Base-by-base conservation (phyloP, 92 coral and sea anemone genomes). In the Zoanthus sociatus region DNA sequence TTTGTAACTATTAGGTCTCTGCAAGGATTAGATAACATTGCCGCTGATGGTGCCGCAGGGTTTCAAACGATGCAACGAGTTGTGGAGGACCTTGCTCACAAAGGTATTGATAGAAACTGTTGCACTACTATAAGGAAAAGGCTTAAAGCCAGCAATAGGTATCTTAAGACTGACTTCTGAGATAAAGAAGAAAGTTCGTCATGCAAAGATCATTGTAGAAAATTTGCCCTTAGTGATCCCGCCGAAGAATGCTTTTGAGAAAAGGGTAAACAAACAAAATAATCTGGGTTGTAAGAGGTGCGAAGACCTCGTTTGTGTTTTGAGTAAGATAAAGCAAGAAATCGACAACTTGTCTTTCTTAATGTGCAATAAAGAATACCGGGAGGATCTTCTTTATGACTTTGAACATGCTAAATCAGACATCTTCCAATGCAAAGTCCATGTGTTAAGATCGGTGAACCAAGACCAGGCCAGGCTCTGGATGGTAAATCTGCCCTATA, bases 161-260 rank as follows among this genome's bases (percentile, higher is more conserved):
- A 86, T 56, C 82, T 73, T 11, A 86, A 86, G 86, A 87, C 78
- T 30, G 30, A 61, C 21, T 61, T 17, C 68, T 31, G 68, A 61
- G 68, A 17, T 16, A 75, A 21, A 17, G 89, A 86, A 37, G 84
- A 76, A 70, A 86, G 76, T 7, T 86, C 82, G 48, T 75, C 85
- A 31, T 78, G 78, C 26, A 87, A 87, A 87, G 85, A 78, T 73
- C 90, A 87, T 85, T 87, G 90, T 37, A 67, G 90, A 51, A 51
- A 10, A 78, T 87, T 87, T 87, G 84, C 89, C 21, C 81, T 87
- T 17, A 76, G 84, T 86, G 84, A 86, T 37, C 89, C 89, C 8
- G 17, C 58, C 14, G 93, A 88, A 45, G 89, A 88, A 17, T 81
- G 86, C 0, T 91, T 88, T 60, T 44, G 45, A 8, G 74, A 76